phyloP scores from a whole-genome alignment of 2,113 vertebrate genomes.

The Pterocles gutturalis region DNA sequence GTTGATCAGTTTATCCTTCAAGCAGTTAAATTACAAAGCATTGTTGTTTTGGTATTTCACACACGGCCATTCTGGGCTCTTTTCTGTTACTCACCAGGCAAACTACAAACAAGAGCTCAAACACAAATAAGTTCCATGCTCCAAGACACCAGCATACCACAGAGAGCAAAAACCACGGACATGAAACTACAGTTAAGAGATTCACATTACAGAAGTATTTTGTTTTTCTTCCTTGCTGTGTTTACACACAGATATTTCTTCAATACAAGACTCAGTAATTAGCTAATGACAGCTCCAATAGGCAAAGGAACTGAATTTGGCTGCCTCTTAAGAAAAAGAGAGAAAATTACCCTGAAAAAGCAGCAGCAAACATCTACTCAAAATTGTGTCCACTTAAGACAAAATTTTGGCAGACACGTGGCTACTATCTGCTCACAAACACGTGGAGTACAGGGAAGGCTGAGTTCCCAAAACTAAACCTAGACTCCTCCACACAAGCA shows the following conservation, averaged over 20 bases:
- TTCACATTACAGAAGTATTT: background rate
- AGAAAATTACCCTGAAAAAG: background rate
- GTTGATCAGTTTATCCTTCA: background rate
- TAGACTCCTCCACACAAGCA: background rate
- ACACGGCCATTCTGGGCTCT: background rate
- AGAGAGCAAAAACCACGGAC: background rate
- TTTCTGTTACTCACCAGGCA: background rate
- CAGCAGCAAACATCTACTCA: background rate
- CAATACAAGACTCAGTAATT: background rate
- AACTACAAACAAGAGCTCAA: background rate
- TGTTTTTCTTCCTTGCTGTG: background rate
- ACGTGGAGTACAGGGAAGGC: no score
- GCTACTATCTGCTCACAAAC: background rate
- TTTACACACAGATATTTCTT: background rate
- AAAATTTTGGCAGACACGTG: background rate
- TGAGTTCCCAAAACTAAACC: background rate
- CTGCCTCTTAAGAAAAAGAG: background rate
- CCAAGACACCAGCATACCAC: background rate
- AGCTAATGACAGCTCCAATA: background rate
- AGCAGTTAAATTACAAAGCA: background rate
- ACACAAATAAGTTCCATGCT: background rate
- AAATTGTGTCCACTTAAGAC: background rate
- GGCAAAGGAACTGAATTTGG: background rate
- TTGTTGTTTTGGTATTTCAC: background rate
- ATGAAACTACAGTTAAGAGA: background rate